Base-by-base conservation (phyloP, 2,113 vertebrate species). In the Oriolus oriolus region DNA sequence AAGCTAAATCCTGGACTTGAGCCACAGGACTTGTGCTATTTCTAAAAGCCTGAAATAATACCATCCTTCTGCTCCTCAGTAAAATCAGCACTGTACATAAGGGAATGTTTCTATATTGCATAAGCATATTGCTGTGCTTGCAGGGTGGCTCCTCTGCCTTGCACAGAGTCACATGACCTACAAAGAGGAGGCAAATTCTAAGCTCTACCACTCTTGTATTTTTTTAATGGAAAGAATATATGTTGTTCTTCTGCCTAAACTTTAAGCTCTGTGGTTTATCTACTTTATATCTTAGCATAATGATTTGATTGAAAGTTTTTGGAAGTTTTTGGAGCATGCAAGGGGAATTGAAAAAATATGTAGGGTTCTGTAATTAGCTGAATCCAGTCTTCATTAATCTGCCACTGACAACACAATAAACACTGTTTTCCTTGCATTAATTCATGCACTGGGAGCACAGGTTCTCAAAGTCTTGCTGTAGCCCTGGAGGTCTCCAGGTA, bases 91-190 rank as follows among this genome's bases (percentile, higher is more conserved):
- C 27, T 79, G 41, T 83, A 75, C 37, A 27, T 31, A 83, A 60
- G 91, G 79, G 87, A 93, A 77, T 91, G 87, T 93, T 92, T 93
- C 75, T 91, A 39, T 87, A 80, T 80, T 94, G 87, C 70, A 73
- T 82, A 96, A 87, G 65, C 49, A 50, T 93, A 82, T 90, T 95
- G 78, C 87, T 88, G 66, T 93, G 87, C 75, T 93, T 88, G 41
- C 45, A 68, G 87, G 23, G 47, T 66, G 39, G 77, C 61, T 85
- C 18, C 66, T 92, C 71, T 84, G 41, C 57, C 52, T 87, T 59
- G 33, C 16, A 86, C 14, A 54, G 42, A 59, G 52, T 73, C 83
- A 77, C 73, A 77, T 27, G 30, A 89, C 37, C 44, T 64, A 65
- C 59, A 41, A 93, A 92, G 17, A 70, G 66, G 77, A 45, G 89